phyloP scores from a whole-genome alignment of 2,113 vertebrate species.

The Otocyon megalotis region DNA sequence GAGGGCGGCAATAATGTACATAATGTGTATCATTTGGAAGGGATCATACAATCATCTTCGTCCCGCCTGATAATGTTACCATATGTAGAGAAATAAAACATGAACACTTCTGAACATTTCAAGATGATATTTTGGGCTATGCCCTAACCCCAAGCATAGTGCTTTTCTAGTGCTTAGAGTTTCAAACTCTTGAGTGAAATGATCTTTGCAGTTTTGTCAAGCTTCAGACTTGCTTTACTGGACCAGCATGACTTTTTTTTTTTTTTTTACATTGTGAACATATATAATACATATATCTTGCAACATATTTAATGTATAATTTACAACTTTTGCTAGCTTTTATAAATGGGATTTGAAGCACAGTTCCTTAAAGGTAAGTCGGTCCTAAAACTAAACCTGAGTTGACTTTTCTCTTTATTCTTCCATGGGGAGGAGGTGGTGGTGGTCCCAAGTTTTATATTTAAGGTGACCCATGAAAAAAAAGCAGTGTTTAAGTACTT shows the following conservation, averaged over 20 bases:
- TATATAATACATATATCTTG: constrained; percentile 77
- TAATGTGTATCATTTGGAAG: neutral
- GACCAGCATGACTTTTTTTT: constrained; percentile 9
- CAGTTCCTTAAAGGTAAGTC: constrained; percentile 66
- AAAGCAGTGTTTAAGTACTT: neutral
- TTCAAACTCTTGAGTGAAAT: constrained; percentile 55
- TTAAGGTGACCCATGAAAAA: neutral
- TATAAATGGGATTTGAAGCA: constrained; percentile 72
- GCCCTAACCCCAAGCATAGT: neutral
- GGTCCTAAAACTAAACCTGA: constrained; percentile 53
- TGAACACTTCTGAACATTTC: neutral
- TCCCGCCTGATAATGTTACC: neutral
- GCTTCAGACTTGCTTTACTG: constrained; percentile 65
- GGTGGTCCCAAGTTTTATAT: neutral
- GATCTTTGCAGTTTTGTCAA: constrained; percentile 23
- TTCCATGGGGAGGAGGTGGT: neutral
- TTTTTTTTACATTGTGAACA: constrained; percentile 64
- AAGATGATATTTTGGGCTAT: neutral
- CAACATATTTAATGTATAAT: constrained; percentile 79
- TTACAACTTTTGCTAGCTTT: constrained; percentile 73
- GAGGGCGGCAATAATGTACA: neutral
- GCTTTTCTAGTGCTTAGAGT: neutral
- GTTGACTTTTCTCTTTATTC: constrained; percentile 10
- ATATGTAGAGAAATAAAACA: neutral
- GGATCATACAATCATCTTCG: neutral